These are phyloP conservation scores for Drosophila acutilabella DNA, from an alignment of 2,888 invertebrate genomes.

Conservation along the genomic window DNA sequence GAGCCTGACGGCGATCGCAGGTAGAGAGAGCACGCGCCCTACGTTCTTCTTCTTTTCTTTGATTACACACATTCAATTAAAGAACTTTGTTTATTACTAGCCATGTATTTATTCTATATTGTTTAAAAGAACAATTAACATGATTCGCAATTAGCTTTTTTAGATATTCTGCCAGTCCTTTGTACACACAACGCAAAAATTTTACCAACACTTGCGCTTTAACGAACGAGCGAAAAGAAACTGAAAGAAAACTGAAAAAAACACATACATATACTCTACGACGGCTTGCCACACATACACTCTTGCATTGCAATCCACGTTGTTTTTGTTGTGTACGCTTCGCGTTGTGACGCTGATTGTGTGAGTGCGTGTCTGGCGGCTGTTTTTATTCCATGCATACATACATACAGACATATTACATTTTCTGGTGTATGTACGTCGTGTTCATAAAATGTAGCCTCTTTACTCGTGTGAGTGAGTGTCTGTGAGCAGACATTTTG, in stretches of 20 bases:
- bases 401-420: slow-evolving; percentile 41
- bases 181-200: slow-evolving; percentile 29
- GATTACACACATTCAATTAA: slow-evolving; percentile 10
- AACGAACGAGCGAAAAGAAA: slow-evolving; percentile 69
- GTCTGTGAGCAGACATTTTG: slow-evolving; percentile 64
- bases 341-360: slow-evolving; percentile 54
- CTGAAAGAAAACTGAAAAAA: slow-evolving; percentile 74
- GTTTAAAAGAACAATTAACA: slow-evolving; percentile 3
- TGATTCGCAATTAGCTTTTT: slow-evolving; percentile 10
- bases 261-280: slow-evolving; percentile 58
- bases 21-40: slow-evolving; percentile 24
- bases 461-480: slow-evolving; percentile 48
- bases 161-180: slow-evolving; percentile 34
- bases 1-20: slow-evolving; percentile 41
- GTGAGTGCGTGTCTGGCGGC: slow-evolving; percentile 64
- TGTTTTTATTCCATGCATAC: slow-evolving; percentile 57
- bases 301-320: slow-evolving; percentile 58
- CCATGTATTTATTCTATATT: slow-evolving; percentile 3
- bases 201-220: slow-evolving; percentile 70
- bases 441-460: slow-evolving; percentile 43
- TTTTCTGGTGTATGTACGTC: slow-evolving; percentile 50
- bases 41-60: slow-evolving; percentile 22
- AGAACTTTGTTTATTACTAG: slow-evolving; percentile 9
- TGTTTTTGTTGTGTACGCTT: slow-evolving; percentile 60
- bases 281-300: slow-evolving; percentile 61